Evolutionary conservation across 2,888 invertebrate genomes (phyloP).

Genomic region (Sphaerophoria taeniata): DNA sequence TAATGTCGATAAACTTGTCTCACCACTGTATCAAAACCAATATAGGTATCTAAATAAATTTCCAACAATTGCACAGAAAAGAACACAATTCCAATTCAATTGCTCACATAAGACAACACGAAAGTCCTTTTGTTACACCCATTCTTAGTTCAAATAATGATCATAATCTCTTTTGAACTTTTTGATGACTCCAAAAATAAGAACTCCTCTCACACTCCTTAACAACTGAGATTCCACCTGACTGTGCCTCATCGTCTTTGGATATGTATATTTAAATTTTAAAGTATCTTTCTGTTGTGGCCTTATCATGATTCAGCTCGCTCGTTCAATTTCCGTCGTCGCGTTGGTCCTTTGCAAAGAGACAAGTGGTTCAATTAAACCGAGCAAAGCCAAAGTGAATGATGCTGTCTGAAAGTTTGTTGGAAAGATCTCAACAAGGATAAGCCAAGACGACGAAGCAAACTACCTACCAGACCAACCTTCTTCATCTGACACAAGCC

Average conservation of each 20-base stretch:
- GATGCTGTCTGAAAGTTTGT: slow-evolving; percentile 47
- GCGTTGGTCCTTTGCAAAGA: slow-evolving; percentile 28
- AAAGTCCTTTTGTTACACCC: slow-evolving; percentile 54
- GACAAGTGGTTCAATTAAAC: slow-evolving; percentile 69
- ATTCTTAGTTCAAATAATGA: slow-evolving; percentile 55
- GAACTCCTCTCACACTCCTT: background rate
- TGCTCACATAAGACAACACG: slow-evolving; percentile 2
- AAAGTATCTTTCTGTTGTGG: slow-evolving; percentile 51
- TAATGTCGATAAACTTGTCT: no score
- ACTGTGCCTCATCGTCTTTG: no score
- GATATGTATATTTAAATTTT: slow-evolving; percentile 37
- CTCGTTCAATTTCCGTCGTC: slow-evolving; percentile 22
- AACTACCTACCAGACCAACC: background rate
- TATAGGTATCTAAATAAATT: background rate
- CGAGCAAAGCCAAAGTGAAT: slow-evolving; percentile 44
- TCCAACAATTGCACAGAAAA: background rate
- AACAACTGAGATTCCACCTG: background rate
- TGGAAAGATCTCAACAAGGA: slow-evolving; percentile 41
- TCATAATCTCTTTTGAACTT: slow-evolving; percentile 66
- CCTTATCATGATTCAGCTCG: slow-evolving; percentile 46
- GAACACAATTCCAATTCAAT: slow-evolving; percentile 15
- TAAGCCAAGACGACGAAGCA: slow-evolving; percentile 27
- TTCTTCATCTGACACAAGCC: slow-evolving; percentile 1
- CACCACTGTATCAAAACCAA: background rate
- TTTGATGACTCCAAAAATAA: slow-evolving; percentile 40